Evolutionary conservation across 2,888 invertebrate species (phyloP), one percentile per base, ranked within the genome.

Genomic region (Empis livida): DNA sequence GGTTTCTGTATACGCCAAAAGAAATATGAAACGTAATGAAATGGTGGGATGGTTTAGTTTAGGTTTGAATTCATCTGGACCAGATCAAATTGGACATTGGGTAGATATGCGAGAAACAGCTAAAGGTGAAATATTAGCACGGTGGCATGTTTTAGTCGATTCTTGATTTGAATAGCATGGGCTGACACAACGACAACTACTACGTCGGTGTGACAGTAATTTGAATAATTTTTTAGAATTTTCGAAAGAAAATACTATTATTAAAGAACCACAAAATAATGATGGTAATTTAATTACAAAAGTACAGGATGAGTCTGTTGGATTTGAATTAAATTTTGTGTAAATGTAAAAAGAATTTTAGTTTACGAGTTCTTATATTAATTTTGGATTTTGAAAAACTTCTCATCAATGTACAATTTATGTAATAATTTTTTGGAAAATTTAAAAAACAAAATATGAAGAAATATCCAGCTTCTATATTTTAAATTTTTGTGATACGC

Each of bases 1-100:
- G 84, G 80, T 93, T 53, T 90, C 92, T 1, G 89, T 94, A 48
- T 94, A 94, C 76, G 87, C 92, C 65, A 84, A 90, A 54, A 84
- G 92, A 56, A 89, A 93, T 65, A 84, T 85, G 56, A 95, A 94
- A 65, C 84, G 90, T 56, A 90, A 94, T 63, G 94, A 95, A 69
- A 90, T 94, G 87, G 87, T 95, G 56, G 95, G 95, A 51, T 95
- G 95, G 94, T 91, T 95, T 72, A 87, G 92, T 51, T 71, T 95
- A 49, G 95, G 95, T 8, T 76, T 89, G 65, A 92, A 88, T 72
- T 85, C 90, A 56, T 91, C 92, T 47, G 92, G 93, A 17, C 84
- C 91, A 46, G 94, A 93, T 63, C 92, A 94, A 68, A 75, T 85
- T 47, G 80, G 87, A 17, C 94, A 95, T 67, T 95, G 94, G 94